phyloP scores from a whole-genome alignment of 37 sponge, comb jelly and placozoan species.

The Petrosia ficiformis region DNA sequence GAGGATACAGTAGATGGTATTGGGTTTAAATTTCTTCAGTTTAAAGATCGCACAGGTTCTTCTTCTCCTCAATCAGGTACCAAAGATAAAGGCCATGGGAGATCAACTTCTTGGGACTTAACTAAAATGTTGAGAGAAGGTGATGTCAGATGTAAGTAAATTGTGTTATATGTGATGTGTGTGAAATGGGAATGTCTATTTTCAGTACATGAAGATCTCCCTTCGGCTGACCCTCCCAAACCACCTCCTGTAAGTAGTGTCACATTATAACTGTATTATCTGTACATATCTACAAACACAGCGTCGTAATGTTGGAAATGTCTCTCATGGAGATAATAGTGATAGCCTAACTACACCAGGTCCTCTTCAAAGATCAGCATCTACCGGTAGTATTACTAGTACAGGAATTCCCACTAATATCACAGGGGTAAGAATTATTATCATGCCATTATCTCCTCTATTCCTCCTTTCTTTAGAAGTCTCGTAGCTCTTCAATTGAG shows the following conservation, averaged over 20 bases:
- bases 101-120: slow-evolving; percentile 59
- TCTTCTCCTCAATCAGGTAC: no score
- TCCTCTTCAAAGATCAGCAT: not conserved
- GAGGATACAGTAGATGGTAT: no score
- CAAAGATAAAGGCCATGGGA: slow-evolving; percentile 43
- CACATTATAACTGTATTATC: no score
- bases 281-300: not conserved
- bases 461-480: no score
- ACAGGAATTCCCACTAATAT: not conserved
- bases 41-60: no score
- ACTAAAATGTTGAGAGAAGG: slow-evolving; percentile 50
- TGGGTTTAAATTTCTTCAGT: no score
- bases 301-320: not conserved
- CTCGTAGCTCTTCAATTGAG: not conserved
- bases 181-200: no score
- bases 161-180: no score
- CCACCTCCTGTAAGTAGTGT: slow-evolving; percentile 58
- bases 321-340: not conserved
- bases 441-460: no score
- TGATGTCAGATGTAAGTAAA: not conserved
- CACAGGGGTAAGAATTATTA: not conserved
- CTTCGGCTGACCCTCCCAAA: slow-evolving; percentile 61
- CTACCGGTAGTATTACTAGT: not conserved
- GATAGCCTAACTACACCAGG: not conserved
- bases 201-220: slow-evolving; percentile 34